A percentile compares a stretch with the other conserved stretches of the same genome.
phyloP scores from a whole-genome alignment of 2,113 vertebrate species.

The Acrocephalus arundinaceus region DNA sequence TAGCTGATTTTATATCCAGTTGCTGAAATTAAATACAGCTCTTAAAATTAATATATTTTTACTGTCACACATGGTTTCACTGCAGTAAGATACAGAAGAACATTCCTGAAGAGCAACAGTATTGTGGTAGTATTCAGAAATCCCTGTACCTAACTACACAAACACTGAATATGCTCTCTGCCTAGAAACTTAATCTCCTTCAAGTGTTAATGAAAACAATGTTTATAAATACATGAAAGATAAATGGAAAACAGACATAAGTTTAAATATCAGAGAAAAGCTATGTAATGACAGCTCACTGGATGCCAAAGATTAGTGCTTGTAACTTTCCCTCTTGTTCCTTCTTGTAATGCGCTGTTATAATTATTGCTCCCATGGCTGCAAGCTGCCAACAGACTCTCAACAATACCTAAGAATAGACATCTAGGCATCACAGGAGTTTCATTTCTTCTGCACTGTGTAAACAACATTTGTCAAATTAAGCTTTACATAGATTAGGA shows the following conservation, averaged over 20 bases:
- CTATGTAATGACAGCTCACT: background rate
- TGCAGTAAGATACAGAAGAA: background rate
- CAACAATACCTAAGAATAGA: background rate
- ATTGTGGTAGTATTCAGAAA: background rate
- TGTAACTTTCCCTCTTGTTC: background rate
- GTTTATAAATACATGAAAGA: conserved; percentile 8
- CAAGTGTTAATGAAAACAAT: background rate
- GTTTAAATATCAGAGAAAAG: conserved; percentile 3
- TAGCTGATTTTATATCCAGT: background rate
- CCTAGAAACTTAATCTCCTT: background rate
- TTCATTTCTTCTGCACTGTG: background rate
- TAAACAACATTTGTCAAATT: background rate
- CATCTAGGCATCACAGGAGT: background rate
- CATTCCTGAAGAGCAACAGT: background rate
- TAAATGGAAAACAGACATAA: background rate
- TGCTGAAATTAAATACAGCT: background rate
- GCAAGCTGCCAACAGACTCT: conserved; percentile 5
- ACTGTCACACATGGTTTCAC: background rate
- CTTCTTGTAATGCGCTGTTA: background rate
- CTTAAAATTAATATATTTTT: background rate
- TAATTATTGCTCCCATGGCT: background rate
- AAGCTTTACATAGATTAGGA: background rate
- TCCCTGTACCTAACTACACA: background rate
- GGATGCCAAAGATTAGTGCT: background rate
- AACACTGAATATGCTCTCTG: background rate